These are phyloP conservation scores for Saimiri boliviensis DNA, from an alignment of 2,113 vertebrate species.

Conservation along the genomic window DNA sequence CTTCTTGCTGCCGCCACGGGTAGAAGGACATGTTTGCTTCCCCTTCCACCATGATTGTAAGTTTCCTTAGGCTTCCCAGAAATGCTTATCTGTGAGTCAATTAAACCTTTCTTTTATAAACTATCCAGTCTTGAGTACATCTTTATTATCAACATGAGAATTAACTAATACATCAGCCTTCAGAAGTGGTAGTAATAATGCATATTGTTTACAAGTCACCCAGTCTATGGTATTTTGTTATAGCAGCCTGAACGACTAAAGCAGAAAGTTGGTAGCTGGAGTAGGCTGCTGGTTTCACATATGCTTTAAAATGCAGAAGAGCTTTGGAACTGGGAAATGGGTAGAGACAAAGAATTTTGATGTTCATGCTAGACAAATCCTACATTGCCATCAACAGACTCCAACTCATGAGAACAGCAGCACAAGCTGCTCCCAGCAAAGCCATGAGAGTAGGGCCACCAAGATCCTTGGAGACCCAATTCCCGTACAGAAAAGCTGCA, in stretches of 20 bases:
- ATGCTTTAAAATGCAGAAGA: background rate
- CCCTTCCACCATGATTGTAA: too few relatives aligned
- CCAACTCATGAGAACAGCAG: background rate
- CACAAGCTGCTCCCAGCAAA: background rate
- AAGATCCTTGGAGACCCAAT: background rate
- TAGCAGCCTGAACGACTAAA: background rate
- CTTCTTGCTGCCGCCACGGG: too few relatives aligned
- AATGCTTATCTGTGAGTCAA: too few relatives aligned
- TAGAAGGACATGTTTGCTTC: too few relatives aligned
- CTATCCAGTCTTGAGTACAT: too few relatives aligned
- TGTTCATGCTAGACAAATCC: background rate
- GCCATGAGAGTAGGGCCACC: background rate
- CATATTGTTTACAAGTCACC: background rate
- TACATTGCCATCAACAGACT: background rate
- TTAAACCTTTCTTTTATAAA: too few relatives aligned
- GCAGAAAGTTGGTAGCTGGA: background rate
- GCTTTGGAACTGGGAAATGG: background rate
- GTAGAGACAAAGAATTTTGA: background rate
- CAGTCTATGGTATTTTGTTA: background rate
- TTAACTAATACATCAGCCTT: background rate
- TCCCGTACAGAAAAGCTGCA: background rate
- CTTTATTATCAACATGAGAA: too few relatives aligned
- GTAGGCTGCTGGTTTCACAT: background rate
- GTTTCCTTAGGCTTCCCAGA: too few relatives aligned
- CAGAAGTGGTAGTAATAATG: background rate